Base-by-base conservation (phyloP, 2,797 vertebrate genomes). In the Dendrocincla tyrannina region DNA sequence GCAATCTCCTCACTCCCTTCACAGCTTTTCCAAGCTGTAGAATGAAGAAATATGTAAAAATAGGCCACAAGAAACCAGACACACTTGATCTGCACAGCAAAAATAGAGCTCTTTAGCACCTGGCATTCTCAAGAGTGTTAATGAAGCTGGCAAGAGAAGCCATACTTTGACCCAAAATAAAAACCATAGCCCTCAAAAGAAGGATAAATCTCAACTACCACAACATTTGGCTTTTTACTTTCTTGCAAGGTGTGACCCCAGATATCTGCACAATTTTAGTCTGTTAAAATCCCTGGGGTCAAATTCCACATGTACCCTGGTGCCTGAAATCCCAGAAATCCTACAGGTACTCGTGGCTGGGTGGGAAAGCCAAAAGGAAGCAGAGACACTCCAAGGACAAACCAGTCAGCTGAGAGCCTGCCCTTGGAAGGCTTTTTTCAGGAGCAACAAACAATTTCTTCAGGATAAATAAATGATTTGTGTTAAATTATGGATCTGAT, bases 71-170 rank as follows among this genome's bases (percentile, higher is more conserved):
- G 92, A 80, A 95, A 80, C 81, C n/a, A 96, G 92, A 95, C 86
- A 91, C 86, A 55, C 63, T 97, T 89, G 78, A 96, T 92, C 89
- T 89, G 86, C 17, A 4, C 53, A 85, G 95, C 84, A 95, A 91
- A 96, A 96, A 96, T 96, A 97, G 96, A 94, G 90, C 92, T 96
- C 89, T 96, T 97, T 95, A 94, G 92, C 95, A 93, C 95, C 94
- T 94, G 94, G 93, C 93, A 92, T 80, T 93, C 93, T 77, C 70
- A 49, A 96, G 89, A 80, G 93, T 95, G 95, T 91, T 96, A 96
- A 96, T 96, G 93, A 97, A 96, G 86, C 74, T 17, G 9, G 85
- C 80, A 79, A 95, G 70, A 95, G 8, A 84, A 96, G 55, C 62
- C 88, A 88, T 39, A 63, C 76, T 91, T 91, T 96, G 95, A 97